A percentile compares a stretch with the other conserved stretches of the same genome.
Evolutionary conservation across 2,888 invertebrate species (phyloP).

Genomic region (Conchocele bisecta): DNA sequence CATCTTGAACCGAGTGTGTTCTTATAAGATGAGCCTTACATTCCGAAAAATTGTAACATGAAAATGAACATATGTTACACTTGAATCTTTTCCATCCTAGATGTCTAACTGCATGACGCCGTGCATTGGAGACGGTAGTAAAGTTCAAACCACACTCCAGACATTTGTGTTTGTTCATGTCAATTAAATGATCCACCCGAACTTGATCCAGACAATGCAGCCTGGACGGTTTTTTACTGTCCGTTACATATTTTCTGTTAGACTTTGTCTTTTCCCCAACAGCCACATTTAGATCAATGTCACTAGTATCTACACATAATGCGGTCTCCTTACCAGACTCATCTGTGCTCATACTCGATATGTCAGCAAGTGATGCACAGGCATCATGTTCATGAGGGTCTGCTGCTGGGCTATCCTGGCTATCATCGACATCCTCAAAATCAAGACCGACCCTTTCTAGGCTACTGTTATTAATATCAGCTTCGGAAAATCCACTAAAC

Average conservation of each 20-base stretch:
- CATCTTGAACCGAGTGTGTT: slow-evolving; percentile 61
- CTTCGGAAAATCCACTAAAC: slow-evolving; percentile 56
- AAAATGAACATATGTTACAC: slow-evolving; percentile 88
- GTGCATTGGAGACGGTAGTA: slow-evolving; percentile 86
- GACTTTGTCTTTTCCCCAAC: slow-evolving; percentile 33
- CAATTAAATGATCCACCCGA: slow-evolving; percentile 72
- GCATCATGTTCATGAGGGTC: too few species aligned
- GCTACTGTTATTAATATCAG: too few species aligned
- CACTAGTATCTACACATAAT: too few species aligned
- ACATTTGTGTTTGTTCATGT: slow-evolving; percentile 74
- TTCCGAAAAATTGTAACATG: slow-evolving; percentile 73
- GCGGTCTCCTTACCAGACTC: too few species aligned
- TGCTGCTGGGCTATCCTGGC: too few species aligned
- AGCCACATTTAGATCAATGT: slow-evolving; percentile 48
- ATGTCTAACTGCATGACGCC: slow-evolving; percentile 89
- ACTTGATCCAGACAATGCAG: slow-evolving; percentile 68
- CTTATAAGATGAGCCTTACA: slow-evolving; percentile 71
- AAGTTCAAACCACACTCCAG: slow-evolving; percentile 82
- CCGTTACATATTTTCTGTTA: slow-evolving; percentile 63
- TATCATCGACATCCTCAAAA: too few species aligned
- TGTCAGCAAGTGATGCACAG: too few species aligned
- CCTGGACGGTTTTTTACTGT: slow-evolving; percentile 39
- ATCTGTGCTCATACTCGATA: too few species aligned
- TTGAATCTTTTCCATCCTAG: slow-evolving; percentile 90
- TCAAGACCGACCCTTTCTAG: too few species aligned